These are phyloP conservation scores for Hormaphis cornu DNA, from an alignment of 1,140 invertebrate genomes.

Conservation along the genomic window DNA sequence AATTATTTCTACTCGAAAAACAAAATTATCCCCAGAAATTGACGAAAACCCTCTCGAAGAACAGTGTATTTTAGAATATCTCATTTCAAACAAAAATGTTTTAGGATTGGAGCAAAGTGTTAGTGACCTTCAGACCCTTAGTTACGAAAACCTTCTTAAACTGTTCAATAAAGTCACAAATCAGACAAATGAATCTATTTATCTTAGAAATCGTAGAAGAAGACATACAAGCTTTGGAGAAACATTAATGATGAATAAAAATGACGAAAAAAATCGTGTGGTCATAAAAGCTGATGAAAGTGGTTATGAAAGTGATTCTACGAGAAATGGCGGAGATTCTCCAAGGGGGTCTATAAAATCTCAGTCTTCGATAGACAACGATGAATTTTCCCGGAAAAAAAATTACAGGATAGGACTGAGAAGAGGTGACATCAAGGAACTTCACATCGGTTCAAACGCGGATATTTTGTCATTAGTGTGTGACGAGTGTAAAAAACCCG, in stretches of 20 bases:
- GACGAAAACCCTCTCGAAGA: constrained; percentile 38
- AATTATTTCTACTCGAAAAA: background rate
- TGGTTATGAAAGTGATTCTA: constrained; percentile 57
- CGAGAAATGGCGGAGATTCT: constrained; percentile 49
- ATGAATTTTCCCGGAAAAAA: constrained; percentile 11
- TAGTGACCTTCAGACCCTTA: constrained; percentile 34
- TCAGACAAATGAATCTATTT: background rate
- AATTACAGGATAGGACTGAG: background rate
- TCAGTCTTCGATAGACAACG: constrained; percentile 38
- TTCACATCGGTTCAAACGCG: background rate
- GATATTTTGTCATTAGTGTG: constrained; percentile 15
- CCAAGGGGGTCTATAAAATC: constrained; percentile 40
- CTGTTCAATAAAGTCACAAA: constrained; percentile 36
- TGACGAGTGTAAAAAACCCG: constrained; percentile 12
- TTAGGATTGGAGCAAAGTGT: constrained; percentile 11
- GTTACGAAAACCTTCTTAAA: constrained; percentile 39
- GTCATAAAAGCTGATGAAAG: constrained; percentile 50
- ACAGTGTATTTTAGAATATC: constrained; percentile 37
- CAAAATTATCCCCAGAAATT: constrained; percentile 7
- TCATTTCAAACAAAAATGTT: constrained; percentile 31
- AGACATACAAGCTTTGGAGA: constrained; percentile 17
- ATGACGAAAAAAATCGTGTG: background rate
- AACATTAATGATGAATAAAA: background rate
- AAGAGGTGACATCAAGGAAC: constrained; percentile 13
- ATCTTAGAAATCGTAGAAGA: constrained; percentile 13